Percentiles rank a stretch among this genome's conserved stretches.
phyloP scores from a whole-genome alignment of 2,888 invertebrate species.

The Corbicula japonica region DNA sequence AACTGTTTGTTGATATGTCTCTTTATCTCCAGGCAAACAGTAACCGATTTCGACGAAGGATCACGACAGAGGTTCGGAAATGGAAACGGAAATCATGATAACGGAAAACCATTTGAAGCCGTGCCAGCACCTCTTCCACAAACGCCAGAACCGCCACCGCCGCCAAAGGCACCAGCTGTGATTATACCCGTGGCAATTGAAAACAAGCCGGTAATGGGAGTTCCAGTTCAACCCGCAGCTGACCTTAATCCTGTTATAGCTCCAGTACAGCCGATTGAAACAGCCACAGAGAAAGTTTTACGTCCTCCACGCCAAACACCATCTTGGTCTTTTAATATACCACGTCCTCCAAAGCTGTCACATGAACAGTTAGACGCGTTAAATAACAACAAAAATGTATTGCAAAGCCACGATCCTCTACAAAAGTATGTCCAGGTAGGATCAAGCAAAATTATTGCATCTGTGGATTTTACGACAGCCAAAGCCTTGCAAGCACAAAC shows the following conservation, averaged over 20 bases:
- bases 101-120: not conserved
- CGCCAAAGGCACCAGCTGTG: not conserved
- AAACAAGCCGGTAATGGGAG: not conserved
- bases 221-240: not conserved
- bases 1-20: not conserved
- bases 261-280: not conserved
- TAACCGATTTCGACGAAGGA: constrained; percentile 36
- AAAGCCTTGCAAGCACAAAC: constrained; percentile 19
- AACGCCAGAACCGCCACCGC: not conserved
- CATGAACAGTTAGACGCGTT: constrained; percentile 39
- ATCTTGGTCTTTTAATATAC: constrained; percentile 46
- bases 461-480: constrained; percentile 21
- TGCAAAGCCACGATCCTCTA: constrained; percentile 22
- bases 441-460: constrained; percentile 24
- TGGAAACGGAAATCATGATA: not conserved
- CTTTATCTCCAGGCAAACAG: constrained; percentile 6
- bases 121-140: not conserved
- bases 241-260: not conserved
- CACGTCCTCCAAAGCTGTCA: constrained; percentile 41
- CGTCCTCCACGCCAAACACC: too few species aligned
- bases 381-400: constrained; percentile 21
- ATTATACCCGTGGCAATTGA: not conserved
- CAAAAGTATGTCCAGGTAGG: constrained; percentile 40
- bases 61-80: not conserved
- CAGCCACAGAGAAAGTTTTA: too few species aligned